Percentiles rank a stretch among this genome's conserved stretches.
Conservation (phyloP, 2,797 vertebrate species). For the Discoglossus pictus region DNA sequence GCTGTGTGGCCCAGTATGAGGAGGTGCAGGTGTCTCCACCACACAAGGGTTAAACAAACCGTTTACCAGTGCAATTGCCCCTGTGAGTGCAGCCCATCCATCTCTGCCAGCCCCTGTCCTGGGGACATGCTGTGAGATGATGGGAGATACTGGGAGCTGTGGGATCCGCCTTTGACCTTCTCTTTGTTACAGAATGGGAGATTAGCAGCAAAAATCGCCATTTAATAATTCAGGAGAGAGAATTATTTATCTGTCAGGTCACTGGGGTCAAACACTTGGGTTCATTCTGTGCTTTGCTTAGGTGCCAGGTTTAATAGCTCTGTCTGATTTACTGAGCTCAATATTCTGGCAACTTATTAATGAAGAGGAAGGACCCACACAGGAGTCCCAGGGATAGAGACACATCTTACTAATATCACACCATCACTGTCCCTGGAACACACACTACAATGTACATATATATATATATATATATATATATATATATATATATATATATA, state of each 20-base stretch:
- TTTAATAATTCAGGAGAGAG: slow-evolving; percentile 51
- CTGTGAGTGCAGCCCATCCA: slow-evolving; percentile 19
- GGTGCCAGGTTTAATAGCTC: slow-evolving; percentile 38
- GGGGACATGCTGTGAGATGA: slow-evolving; percentile 43
- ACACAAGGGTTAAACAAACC: slow-evolving; percentile 19
- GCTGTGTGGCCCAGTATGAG: too few relatives aligned
- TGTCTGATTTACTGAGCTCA: slow-evolving; percentile 48
- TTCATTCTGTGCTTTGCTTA: slow-evolving; percentile 21
- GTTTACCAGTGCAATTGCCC: slow-evolving; percentile 4
- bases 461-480: too few relatives aligned
- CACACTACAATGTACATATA: too few relatives aligned
- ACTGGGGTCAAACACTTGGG: slow-evolving; percentile 41
- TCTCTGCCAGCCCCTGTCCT: slow-evolving; percentile 46
- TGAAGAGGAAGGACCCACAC: slow-evolving; percentile 10
- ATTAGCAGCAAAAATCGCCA: slow-evolving; percentile 45
- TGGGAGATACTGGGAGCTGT: slow-evolving; percentile 38
- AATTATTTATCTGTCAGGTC: slow-evolving; percentile 48
- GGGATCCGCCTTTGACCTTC: slow-evolving; percentile 40
- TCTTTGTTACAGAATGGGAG: slow-evolving; percentile 46
- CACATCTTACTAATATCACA: too few relatives aligned
- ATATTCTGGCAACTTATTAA: slow-evolving; percentile 36
- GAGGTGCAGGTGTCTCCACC: too few relatives aligned
- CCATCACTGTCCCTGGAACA: neutral
- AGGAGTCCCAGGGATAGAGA: neutral
- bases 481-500: too few relatives aligned